Base-by-base conservation (phyloP, 2,888 invertebrate species). In the Eupithecia inturbata region DNA sequence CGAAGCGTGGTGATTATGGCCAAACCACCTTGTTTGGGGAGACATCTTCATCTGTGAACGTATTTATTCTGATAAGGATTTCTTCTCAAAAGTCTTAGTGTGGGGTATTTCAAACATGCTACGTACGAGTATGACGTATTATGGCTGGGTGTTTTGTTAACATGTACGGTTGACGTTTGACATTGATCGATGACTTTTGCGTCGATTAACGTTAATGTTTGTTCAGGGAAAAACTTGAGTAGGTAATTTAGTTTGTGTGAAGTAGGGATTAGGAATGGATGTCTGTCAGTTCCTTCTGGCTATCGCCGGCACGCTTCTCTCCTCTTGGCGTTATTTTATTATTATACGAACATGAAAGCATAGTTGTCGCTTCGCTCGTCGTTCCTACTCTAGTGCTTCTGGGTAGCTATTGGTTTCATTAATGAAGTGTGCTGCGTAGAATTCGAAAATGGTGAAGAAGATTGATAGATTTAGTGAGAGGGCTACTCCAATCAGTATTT, bases 161-260 rank as follows among this genome's bases (percentile, higher is more conserved):
- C 10, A 36, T 5, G 49, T 9, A 6, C 6, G 9, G 53, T 53
- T 53, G 22, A 53, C 53, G n/a, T 53, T 22, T 53, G 53, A 60
- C 28, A 28, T 16, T 60, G 28, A 60, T 60, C 60, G 60, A 60
- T 60, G 60, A 60, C 60, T 28, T 60, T 28, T 28, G 16, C 60
- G 28, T 60, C 60, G 60, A 60, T 60, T 57, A 57, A 28, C 60
- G 60, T 60, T 3, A 28, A 28, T 60, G 28, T 28, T 60, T 28
- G 60, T 28, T 60, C 16, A 3, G 19, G 26, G 16, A 16, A 60
- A 60, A 60, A 60, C 28, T 60, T 60, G 26, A 16, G 60, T 60
- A 60, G 9, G 60, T 60, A 28, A 60, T 60, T 60, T 16, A 60
- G 60, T 60, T 16, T 2, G 14, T 28, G 14, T 4, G 26, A 60